Conservation (phyloP, 2,888 invertebrate species). For the Lordiphosa andalusiaca region DNA sequence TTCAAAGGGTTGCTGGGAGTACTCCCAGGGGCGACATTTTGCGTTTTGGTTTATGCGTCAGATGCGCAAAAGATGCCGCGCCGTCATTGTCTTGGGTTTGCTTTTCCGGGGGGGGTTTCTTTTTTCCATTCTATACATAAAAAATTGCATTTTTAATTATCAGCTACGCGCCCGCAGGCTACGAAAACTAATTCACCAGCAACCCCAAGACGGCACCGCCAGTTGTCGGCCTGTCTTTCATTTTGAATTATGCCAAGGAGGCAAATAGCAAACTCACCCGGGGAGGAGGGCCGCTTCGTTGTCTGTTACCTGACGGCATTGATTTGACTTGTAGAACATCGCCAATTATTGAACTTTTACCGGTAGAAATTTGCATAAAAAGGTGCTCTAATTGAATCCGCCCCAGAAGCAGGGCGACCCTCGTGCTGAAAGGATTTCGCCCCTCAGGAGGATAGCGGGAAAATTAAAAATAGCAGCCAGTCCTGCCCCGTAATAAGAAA, state of each 20-base stretch:
- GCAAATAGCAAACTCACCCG: neutral
- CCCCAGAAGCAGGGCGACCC: conserved; percentile 18
- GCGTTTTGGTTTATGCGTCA: conserved; percentile 73
- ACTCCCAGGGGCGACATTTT: conserved; percentile 71
- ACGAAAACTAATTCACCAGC: conserved; percentile 68
- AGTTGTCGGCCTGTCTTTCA: conserved; percentile 32
- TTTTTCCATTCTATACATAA: conserved; percentile 25
- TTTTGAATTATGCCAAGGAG: conserved; percentile 33
- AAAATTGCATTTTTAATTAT: conserved; percentile 75
- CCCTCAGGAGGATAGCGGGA: conserved; percentile 35
- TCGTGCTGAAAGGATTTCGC: conserved; percentile 56
- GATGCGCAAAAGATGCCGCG: conserved; percentile 59
- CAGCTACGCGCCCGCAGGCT: conserved; percentile 65
- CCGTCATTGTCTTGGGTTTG: conserved; percentile 66
- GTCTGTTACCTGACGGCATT: conserved; percentile 64
- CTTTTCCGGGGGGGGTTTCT: conserved; percentile 11
- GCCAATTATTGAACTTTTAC: conserved; percentile 80
- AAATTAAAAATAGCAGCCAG: conserved; percentile 46
- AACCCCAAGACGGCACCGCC: conserved; percentile 42
- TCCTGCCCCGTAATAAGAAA: conserved; percentile 65
- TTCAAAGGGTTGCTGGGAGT: conserved; percentile 60
- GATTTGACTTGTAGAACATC: conserved; percentile 80
- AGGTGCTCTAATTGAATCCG: conserved; percentile 71
- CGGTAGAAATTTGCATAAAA: conserved; percentile 64
- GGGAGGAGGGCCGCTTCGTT: conserved; percentile 1